Evolutionary conservation across 2,113 vertebrate genomes (phyloP), one percentile per base, ranked within the genome.

Genomic region (Arvicanthis niloticus): DNA sequence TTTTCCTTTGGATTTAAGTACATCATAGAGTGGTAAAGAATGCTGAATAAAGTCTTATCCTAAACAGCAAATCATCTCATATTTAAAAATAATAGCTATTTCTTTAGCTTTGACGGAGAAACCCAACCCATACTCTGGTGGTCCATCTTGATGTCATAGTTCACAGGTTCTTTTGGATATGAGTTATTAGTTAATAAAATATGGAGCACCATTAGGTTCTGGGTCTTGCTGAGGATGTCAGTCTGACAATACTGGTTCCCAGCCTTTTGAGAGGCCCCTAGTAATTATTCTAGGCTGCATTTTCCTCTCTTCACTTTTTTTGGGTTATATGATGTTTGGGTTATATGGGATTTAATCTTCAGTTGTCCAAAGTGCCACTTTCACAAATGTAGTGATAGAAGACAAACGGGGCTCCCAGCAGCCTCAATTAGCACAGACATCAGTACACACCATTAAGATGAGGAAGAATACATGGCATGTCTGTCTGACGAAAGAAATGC

Each of bases 401-500:
- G 91, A 95, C 82, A 96, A 95, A 29, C 24, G 45, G 95, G 67
- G 29, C 62, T 68, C 24, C 81, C 70, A 94, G 78, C 67, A 68
- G 48, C 65, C 89, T 95, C 65, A 93, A 92, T 94, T 97, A 94
- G 77, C 51, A 95, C 96, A 91, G 97, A 95, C 96, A 91, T 73
- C 91, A 62, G 45, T 84, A 75, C n/a, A 82, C 56, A 90, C 40
- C 80, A 65, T 96, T 96, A 88, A 42, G 92, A 87, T 96, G 89
- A 93, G 86, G 93, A 97, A 90, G 82, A 96, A 75, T 81, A 75
- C 81, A 26, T 19, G 93, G 93, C 95, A 94, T 90, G 0, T 96
- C 58, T 98, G 9, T 92, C 91, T 96, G 95, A 67, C 94, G 97
- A 94, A 91, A 96, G 96, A 95, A 95, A 95, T 92, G 97, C 98